Conservation (phyloP, 2,797 vertebrate genomes). For the Crocidura indochinensis region DNA sequence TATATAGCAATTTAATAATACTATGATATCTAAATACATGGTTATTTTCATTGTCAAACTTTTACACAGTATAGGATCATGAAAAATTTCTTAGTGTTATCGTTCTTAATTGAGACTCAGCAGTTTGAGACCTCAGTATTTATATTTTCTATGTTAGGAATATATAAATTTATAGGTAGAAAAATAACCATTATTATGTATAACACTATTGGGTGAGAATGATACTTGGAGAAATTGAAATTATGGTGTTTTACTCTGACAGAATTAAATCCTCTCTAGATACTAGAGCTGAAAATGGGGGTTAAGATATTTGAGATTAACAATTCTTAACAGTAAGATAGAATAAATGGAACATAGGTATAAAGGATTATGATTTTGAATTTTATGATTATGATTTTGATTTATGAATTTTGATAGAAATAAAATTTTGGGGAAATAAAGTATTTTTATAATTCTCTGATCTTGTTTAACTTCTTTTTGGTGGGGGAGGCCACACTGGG, state of each 20-base stretch:
- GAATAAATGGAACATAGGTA: neutral
- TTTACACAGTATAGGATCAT: slow-evolving; percentile 1
- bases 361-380: neutral
- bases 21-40: neutral
- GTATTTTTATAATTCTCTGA: neutral
- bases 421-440: slow-evolving; percentile 11
- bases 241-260: neutral
- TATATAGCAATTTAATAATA: slow-evolving; percentile 1
- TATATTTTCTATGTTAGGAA: slow-evolving; percentile 25
- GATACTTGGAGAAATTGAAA: slow-evolving; percentile 42
- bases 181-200: slow-evolving; percentile 30
- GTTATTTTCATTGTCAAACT: neutral
- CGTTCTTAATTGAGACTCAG: slow-evolving; percentile 4
- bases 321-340: neutral
- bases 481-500: too few species aligned
- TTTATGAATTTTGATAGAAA: slow-evolving; percentile 29
- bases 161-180: slow-evolving; percentile 21
- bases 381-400: slow-evolving; percentile 21
- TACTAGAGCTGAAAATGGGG: neutral
- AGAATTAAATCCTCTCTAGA: neutral
- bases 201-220: neutral
- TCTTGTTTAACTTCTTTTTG: too few species aligned
- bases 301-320: slow-evolving; percentile 36
- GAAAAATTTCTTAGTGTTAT: neutral
- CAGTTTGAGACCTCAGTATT: too few species aligned